Conservation (phyloP, 2,888 invertebrate genomes). For the Hymenopus coronatus region DNA sequence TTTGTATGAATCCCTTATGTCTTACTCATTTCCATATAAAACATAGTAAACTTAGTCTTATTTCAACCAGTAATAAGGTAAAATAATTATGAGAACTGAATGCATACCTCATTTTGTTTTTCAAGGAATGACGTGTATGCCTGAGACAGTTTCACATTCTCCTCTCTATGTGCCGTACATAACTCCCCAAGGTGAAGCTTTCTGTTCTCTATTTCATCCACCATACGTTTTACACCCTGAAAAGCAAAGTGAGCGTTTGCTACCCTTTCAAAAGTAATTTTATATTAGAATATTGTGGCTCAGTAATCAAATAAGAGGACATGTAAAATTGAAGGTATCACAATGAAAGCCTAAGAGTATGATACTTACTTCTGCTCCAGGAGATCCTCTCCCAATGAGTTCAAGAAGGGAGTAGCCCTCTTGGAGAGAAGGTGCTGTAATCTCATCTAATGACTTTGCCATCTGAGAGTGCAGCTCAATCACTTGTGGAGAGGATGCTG, state of each 20-base stretch:
- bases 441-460: conserved; percentile 62
- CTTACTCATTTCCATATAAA: no score
- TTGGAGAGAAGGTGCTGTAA: conserved; percentile 63
- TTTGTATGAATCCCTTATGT: no score
- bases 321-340: no score
- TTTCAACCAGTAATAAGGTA: no score
- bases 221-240: conserved; percentile 60
- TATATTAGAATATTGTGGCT: neutral
- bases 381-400: conserved; percentile 59
- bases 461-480: conserved; percentile 66
- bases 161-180: conserved; percentile 66
- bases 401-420: conserved; percentile 72
- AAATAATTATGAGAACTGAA: neutral
- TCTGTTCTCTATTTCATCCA: conserved; percentile 72
- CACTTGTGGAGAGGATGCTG: conserved; percentile 63
- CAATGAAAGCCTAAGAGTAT: neutral
- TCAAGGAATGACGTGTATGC: conserved; percentile 67
- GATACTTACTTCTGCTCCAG: conserved; percentile 57
- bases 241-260: conserved; percentile 5
- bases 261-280: neutral
- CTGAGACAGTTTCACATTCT: conserved; percentile 65
- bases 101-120: conserved; percentile 58
- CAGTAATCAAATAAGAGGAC: no score
- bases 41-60: no score
- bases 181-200: conserved; percentile 62